These are phyloP conservation scores for Ichneumoninae sp. DNA, from an alignment of 2,888 invertebrate genomes.

Conservation along the genomic window DNA sequence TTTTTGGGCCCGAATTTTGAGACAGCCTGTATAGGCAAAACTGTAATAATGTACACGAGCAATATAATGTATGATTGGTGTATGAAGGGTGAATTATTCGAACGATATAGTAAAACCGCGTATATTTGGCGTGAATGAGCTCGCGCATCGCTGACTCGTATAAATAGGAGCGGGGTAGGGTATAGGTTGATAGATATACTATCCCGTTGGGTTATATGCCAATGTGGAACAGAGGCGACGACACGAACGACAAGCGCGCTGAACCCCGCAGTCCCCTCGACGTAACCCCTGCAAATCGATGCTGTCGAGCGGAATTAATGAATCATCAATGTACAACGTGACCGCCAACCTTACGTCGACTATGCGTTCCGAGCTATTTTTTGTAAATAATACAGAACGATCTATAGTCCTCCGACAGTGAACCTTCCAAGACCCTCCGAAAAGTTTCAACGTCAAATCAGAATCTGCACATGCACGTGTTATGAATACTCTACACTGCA, in stretches of 20 bases:
- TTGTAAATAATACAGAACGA: background rate
- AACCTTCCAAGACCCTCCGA: background rate
- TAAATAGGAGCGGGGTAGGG: conserved; percentile 77
- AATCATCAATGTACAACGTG: conserved; percentile 62
- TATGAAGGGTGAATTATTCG: conserved; percentile 51
- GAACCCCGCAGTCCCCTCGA: conserved; percentile 36
- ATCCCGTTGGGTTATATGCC: conserved; percentile 29
- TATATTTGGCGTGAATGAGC: conserved; percentile 63
- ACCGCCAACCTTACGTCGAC: conserved; percentile 11
- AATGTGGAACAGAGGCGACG: conserved; percentile 46
- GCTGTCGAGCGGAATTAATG: conserved; percentile 75
- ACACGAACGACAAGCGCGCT: conserved; percentile 51
- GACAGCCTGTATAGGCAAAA: conserved; percentile 21
- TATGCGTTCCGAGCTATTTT: background rate
- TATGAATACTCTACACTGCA: background rate
- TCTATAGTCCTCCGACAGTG: background rate
- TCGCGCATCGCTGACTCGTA: conserved; percentile 81
- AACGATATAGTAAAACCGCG: conserved; percentile 46
- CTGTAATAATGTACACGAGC: conserved; percentile 43
- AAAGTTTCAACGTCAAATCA: background rate
- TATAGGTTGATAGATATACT: conserved; percentile 49
- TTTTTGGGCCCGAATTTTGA: background rate
- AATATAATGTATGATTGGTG: conserved; percentile 61
- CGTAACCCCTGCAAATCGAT: conserved; percentile 73
- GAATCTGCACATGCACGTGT: background rate